Percentiles rank a stretch among this genome's conserved stretches.
Evolutionary conservation across 2,888 invertebrate genomes (phyloP).

Genomic region (Vannuccia rotundouncinata): DNA sequence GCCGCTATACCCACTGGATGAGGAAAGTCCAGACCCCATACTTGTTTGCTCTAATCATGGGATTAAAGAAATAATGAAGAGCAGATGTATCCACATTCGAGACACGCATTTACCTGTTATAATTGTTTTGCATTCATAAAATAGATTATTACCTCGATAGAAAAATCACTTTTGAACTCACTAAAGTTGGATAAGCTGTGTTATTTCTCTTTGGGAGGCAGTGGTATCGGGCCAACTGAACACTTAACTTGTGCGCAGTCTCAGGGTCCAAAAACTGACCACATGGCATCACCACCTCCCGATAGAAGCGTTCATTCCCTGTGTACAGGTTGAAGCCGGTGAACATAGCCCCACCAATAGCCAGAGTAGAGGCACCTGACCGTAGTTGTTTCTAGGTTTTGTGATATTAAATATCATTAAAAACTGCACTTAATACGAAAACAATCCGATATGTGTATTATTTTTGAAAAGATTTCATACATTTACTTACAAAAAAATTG

Average conservation of each 20-base stretch:
- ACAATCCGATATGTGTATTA: too few relatives aligned
- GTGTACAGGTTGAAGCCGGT: neutral
- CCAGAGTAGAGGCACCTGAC: neutral
- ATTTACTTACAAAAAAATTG: too few relatives aligned
- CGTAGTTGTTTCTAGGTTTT: conserved; percentile 17
- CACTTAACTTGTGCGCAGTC: conserved; percentile 71
- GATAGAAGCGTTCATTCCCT: conserved; percentile 73
- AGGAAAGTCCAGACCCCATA: conserved; percentile 68
- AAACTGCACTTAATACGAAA: too few relatives aligned
- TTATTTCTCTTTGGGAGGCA: neutral
- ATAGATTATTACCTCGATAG: neutral
- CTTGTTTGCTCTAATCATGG: conserved; percentile 54
- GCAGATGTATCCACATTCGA: too few relatives aligned
- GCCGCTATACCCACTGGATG: conserved; percentile 97
- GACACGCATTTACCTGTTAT: too few relatives aligned
- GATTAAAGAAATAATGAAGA: conserved; percentile 49
- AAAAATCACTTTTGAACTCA: neutral
- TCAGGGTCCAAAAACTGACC: conserved; percentile 69
- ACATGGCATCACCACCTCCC: conserved; percentile 67
- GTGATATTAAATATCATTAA: too few relatives aligned
- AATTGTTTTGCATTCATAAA: neutral
- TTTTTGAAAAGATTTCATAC: too few relatives aligned
- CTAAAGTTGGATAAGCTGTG: neutral
- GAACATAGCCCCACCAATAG: neutral
- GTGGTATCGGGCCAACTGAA: conserved; percentile 61